Evolutionary conservation across 2,797 vertebrate genomes (phyloP).

Genomic region (Malurus leucopterus): DNA sequence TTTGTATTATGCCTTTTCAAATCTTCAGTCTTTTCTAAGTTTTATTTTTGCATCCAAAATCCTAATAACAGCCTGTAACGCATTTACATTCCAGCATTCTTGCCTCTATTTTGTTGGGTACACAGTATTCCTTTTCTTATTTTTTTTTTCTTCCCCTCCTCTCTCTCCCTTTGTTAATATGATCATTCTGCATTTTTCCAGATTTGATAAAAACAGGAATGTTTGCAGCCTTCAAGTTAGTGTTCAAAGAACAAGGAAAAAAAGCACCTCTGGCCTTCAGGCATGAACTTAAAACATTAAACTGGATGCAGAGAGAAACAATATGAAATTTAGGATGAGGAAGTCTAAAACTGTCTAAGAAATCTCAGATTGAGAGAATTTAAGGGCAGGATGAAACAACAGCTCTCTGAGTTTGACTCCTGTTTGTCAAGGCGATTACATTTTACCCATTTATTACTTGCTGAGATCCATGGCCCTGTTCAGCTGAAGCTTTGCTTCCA

Average conservation of each 20-base stretch:
- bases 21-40: background rate
- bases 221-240: slow-evolving; percentile 9
- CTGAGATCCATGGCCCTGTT: background rate
- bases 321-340: background rate
- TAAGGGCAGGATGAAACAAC: background rate
- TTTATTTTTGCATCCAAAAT: slow-evolving; percentile 44
- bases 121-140: slow-evolving; percentile 15
- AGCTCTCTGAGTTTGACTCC: background rate
- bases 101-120: slow-evolving; percentile 51
- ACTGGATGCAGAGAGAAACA: background rate
- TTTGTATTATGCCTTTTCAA: background rate
- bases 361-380: background rate
- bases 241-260: background rate
- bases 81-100: slow-evolving; percentile 60
- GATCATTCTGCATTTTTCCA: slow-evolving; percentile 29
- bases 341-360: slow-evolving; percentile 34
- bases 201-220: slow-evolving; percentile 39
- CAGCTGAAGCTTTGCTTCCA: background rate
- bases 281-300: background rate
- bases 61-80: slow-evolving; percentile 36
- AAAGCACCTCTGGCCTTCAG: background rate
- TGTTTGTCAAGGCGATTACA: background rate
- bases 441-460: background rate
- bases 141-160: background rate
- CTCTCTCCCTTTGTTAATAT: slow-evolving; percentile 16